Base-by-base conservation (phyloP, 37 sponge, comb jelly and placozoan genomes). In the Aplysina aerophoba region DNA sequence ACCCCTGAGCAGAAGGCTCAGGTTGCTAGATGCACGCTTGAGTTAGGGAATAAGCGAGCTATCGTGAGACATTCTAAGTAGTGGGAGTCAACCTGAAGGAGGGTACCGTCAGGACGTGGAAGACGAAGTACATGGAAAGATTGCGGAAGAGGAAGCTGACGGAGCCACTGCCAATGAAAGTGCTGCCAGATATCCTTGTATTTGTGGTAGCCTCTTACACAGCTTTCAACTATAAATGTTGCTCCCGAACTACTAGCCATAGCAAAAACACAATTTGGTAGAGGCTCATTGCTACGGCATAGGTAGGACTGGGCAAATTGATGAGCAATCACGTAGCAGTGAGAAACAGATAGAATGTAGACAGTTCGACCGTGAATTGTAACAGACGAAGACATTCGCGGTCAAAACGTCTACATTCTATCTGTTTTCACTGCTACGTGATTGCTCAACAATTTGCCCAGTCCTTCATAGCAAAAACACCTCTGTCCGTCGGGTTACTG, bases 1-100 rank as follows among this genome's bases (percentile, higher is more conserved):
- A 65, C 85, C 39, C 85, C 90, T 44, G 63, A 84, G 24, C 62
- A 89, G 56, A 56, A 84, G 59, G 81, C 81, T 4, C 28, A 85
- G 55, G 78, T 89, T 15, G 85, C 81, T 13, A 65, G 34, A 53
- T 79, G 85, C 40, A 81, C 72, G 27, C 2, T 27, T 2, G 28
- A 28, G 64, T 27, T 4, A 28, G 28, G n/a, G 24, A 62, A 28
- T 62, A 27, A 28, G 28, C 24, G 24, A 11, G 64, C 64, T 13
- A 27, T 62, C 2, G 1, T 2, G n/a, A 2, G 73, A 19, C 16
- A 36, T 36, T 71, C 37, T 6, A 71, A 62, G 2, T 4, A 62
- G 11, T 27, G 24, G 28, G 64, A 4, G 64, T 62, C 27, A 13
- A 62, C 11, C 64, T 62, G 11, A 62, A 62, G 12, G 64, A 62